Conservation (phyloP, 2,113 vertebrate species). For the Tiliqua scincoides region DNA sequence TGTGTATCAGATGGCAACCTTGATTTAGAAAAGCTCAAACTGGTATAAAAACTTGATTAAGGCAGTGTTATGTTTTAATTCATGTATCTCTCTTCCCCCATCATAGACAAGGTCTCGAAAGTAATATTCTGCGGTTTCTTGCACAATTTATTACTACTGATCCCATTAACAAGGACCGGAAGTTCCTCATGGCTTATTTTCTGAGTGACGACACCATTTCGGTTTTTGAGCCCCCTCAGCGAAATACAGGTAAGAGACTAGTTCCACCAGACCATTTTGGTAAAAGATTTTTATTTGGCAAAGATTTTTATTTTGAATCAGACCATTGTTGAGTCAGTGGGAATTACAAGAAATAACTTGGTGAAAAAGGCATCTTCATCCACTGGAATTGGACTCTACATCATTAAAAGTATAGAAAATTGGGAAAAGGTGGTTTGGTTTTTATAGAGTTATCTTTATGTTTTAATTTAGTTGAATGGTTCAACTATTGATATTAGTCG, state of each 20-base stretch:
- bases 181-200: slow-evolving; percentile 87
- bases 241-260: slow-evolving; percentile 84
- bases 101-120: slow-evolving; percentile 79
- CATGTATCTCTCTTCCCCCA: slow-evolving; percentile 36
- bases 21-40: not conserved
- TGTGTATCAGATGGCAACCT: no score
- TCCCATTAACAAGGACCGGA: slow-evolving; percentile 72
- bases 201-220: slow-evolving; percentile 86
- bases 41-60: not conserved
- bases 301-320: not conserved
- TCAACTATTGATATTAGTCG: slow-evolving; percentile 20
- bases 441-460: slow-evolving; percentile 54
- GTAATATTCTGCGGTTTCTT: slow-evolving; percentile 81
- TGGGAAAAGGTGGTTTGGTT: slow-evolving; percentile 45
- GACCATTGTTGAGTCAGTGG: not conserved
- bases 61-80: slow-evolving; percentile 10
- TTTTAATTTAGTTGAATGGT: slow-evolving; percentile 9
- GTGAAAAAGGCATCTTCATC: not conserved
- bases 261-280: not conserved
- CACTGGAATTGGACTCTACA: not conserved
- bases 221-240: slow-evolving; percentile 81
- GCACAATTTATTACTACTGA: slow-evolving; percentile 79
- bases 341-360: not conserved
- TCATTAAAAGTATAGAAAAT: slow-evolving; percentile 37
- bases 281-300: not conserved